phyloP scores from a whole-genome alignment of 2,113 vertebrate species.

The Xiphias gladius region DNA sequence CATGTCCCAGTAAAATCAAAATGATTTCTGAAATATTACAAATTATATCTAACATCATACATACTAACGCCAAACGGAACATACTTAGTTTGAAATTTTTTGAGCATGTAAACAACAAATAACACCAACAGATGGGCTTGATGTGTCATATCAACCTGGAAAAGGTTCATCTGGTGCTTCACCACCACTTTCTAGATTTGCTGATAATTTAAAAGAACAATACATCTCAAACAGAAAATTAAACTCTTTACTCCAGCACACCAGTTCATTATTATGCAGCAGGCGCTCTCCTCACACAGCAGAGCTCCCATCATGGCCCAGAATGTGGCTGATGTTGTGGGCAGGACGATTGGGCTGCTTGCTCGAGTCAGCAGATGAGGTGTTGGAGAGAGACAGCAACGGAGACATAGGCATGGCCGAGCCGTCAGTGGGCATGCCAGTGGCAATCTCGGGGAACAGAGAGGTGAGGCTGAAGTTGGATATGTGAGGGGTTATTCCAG shows the following conservation, averaged over 20 bases:
- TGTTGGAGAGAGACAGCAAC: conserved; percentile 94
- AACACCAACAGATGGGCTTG: conserved; percentile 13
- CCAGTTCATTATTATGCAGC: conserved; percentile 12
- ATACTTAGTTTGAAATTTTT: conserved; percentile 15
- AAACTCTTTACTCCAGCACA: conserved; percentile 19
- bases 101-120: conserved; percentile 57
- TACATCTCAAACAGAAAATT: neutral
- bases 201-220: conserved; percentile 22
- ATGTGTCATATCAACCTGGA: neutral
- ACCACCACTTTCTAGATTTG: conserved; percentile 3
- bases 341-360: conserved; percentile 98
- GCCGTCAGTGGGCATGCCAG: conserved; percentile 94
- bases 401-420: conserved; percentile 96
- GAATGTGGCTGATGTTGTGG: conserved; percentile 99
- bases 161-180: conserved; percentile 31
- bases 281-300: conserved; percentile 85
- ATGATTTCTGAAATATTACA: conserved; percentile 39
- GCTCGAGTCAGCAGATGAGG: conserved; percentile 92
- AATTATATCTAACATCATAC: conserved; percentile 47
- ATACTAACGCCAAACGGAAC: conserved; percentile 10
- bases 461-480: conserved; percentile 98
- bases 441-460: conserved; percentile 96
- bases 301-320: conserved; percentile 97
- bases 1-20: conserved; percentile 27
- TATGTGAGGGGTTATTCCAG: conserved; percentile 90